Percentiles rank a stretch among this genome's conserved stretches.
Evolutionary conservation across 53 echinoderm and acorn worm genomes (phyloP).

Genomic region (Patiria pectinifera): DNA sequence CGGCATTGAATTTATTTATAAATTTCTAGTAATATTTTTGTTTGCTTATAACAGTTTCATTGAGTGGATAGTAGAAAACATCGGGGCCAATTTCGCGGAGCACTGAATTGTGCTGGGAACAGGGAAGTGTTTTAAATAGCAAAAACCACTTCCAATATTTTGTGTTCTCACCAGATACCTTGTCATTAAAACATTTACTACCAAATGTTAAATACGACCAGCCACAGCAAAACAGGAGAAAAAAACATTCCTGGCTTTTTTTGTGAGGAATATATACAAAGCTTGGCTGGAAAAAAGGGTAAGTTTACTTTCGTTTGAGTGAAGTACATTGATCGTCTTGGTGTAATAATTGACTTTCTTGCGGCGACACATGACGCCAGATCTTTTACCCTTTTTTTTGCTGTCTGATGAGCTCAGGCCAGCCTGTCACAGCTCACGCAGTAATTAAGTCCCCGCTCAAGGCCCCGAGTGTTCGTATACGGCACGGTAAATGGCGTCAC

Average conservation of each 20-base stretch:
- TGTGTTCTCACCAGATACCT: too few species aligned
- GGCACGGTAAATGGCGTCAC: neutral
- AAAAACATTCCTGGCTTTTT: neutral
- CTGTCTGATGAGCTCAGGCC: constrained; percentile 1
- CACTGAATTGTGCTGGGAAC: too few species aligned
- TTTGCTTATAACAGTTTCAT: too few species aligned
- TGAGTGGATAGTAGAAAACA: too few species aligned
- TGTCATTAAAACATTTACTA: too few species aligned
- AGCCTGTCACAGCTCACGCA: constrained; percentile 12
- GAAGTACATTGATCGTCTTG: constrained; percentile 40
- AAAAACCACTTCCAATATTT: too few species aligned
- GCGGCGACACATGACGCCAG: constrained; percentile 12
- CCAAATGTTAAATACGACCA: neutral
- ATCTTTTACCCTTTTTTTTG: neutral
- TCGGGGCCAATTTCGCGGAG: too few species aligned
- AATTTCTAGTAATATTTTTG: too few species aligned
- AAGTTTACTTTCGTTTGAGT: constrained; percentile 15
- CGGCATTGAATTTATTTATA: too few species aligned
- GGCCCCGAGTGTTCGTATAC: neutral
- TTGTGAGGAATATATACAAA: neutral
- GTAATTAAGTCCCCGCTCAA: constrained; percentile 9
- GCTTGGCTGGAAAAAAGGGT: neutral
- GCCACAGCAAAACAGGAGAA: neutral
- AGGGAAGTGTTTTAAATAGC: too few species aligned
- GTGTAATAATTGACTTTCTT: constrained; percentile 50